A percentile compares a stretch with the other conserved stretches of the same genome.
Evolutionary conservation across 2,888 invertebrate genomes (phyloP).

Genomic region (Plusia festucae): DNA sequence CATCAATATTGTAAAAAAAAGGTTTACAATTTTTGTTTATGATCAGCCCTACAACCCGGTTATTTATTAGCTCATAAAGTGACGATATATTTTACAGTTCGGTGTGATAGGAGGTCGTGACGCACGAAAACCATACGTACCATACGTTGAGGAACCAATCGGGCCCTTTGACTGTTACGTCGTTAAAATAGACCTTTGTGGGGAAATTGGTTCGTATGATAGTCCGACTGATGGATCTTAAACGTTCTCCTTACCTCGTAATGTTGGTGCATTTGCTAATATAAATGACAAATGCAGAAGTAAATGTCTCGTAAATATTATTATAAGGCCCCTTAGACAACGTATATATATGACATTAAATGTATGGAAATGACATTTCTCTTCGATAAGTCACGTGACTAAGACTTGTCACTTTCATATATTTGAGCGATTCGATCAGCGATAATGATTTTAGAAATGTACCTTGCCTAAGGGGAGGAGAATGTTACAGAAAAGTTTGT

Average conservation of each 20-base stretch:
- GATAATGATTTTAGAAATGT: too few species aligned
- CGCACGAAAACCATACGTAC: constrained; percentile 11
- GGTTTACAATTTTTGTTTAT: constrained; percentile 40
- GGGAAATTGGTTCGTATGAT: background rate
- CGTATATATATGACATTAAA: too few species aligned
- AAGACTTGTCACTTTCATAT: too few species aligned
- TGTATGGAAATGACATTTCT: too few species aligned
- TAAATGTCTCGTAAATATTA: too few species aligned
- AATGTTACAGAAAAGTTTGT: too few species aligned
- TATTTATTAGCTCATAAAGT: constrained; percentile 46
- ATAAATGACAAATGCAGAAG: too few species aligned
- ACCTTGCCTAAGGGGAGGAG: too few species aligned
- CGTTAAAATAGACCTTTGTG: constrained; percentile 11
- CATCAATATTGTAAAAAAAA: constrained; percentile 39
- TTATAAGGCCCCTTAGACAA: too few species aligned
- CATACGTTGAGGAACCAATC: constrained; percentile 1
- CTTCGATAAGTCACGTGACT: too few species aligned
- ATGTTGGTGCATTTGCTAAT: too few species aligned
- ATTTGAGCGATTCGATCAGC: too few species aligned
- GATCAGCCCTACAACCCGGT: constrained; percentile 35
- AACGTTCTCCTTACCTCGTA: background rate
- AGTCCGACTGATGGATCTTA: background rate
- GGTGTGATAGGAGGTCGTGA: constrained; percentile 12
- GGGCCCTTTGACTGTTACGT: background rate
- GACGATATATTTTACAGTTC: constrained; percentile 31